Evolutionary conservation across 2,797 vertebrate genomes (phyloP), one percentile per base, ranked within the genome.

Genomic region (Poeciliopsis presidionis): DNA sequence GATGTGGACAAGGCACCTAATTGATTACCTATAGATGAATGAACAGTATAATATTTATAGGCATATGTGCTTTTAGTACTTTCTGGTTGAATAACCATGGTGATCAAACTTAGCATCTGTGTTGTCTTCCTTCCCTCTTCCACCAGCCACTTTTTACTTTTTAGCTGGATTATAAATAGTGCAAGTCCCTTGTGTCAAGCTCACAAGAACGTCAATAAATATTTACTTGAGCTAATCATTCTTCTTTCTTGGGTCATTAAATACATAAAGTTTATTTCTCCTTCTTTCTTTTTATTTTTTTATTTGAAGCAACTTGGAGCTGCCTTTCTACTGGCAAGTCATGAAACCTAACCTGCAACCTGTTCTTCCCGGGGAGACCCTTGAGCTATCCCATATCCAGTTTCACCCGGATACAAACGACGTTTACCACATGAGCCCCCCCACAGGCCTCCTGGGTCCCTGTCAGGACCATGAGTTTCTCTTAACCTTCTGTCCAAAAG

Each of bases 301-400:
- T 41, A 9, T 63, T 0, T 74, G 53, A 87, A 99, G 98, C 71
- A 95, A 96, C 0, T 51, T 98, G 92, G 96, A 97, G 83, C 93
- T 99, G 90, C 93, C 96, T 13, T 99, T 97, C 92, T 94, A 94
- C 88, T 99, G 98, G 97, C 95, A 96, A 93, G 94, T 97, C 85
- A 88, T 95, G 94, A 96, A 96, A 80, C 97, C 97, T 84, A 96
- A 97, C 86, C 83, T 97, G 86, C 89, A 89, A 77, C 85, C 90
- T 13, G 79, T 94, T 18, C 84, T 94, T 76, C 93, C 95, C 0
- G 94, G 91, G 78, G 94, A 96, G 87, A 74, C 33, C 43, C 86
- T 76, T 16, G 89, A 93, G 49, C 57, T 81, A 0, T 82, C 79
- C 2, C 81, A 90, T 30, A 83, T 96, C 80, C 90, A 96, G 74